These are phyloP conservation scores for Morphnarchus princeps DNA, from an alignment of 2,113 vertebrate genomes.

Conservation along the genomic window DNA sequence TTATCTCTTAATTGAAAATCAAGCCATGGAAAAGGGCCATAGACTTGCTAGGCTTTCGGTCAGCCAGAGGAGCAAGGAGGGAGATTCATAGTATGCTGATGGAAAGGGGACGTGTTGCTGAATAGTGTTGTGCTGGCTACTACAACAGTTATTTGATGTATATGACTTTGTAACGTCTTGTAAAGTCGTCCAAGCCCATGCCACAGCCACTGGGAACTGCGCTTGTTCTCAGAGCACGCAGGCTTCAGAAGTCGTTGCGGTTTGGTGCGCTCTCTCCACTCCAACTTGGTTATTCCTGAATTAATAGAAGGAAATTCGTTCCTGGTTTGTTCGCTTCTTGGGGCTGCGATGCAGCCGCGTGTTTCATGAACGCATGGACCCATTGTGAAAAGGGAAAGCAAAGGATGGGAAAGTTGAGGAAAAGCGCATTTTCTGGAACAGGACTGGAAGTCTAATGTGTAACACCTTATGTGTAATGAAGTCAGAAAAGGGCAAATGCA, in stretches of 20 bases:
- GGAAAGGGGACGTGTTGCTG: neutral
- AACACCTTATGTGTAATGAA: neutral
- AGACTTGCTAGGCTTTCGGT: neutral
- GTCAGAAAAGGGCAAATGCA: neutral
- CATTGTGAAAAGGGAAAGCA: neutral
- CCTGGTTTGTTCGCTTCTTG: neutral
- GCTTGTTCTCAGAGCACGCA: neutral
- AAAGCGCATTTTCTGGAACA: neutral
- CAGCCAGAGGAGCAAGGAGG: neutral
- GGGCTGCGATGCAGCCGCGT: rapidly evolving
- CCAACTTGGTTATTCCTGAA: neutral
- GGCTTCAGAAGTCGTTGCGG: neutral
- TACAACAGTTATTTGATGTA: neutral
- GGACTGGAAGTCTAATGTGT: neutral
- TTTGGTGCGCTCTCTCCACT: neutral
- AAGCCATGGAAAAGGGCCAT: conserved; percentile 6
- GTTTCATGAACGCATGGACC: rapidly evolving
- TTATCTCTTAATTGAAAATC: conserved; percentile 53
- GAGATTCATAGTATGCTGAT: neutral
- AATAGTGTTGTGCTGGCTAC: neutral
- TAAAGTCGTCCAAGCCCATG: neutral
- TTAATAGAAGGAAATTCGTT: neutral
- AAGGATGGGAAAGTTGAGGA: neutral
- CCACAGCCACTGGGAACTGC: neutral
- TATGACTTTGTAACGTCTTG: neutral